Evolutionary conservation across 2,888 invertebrate genomes (phyloP).

Genomic region (Calameuta idolon): DNA sequence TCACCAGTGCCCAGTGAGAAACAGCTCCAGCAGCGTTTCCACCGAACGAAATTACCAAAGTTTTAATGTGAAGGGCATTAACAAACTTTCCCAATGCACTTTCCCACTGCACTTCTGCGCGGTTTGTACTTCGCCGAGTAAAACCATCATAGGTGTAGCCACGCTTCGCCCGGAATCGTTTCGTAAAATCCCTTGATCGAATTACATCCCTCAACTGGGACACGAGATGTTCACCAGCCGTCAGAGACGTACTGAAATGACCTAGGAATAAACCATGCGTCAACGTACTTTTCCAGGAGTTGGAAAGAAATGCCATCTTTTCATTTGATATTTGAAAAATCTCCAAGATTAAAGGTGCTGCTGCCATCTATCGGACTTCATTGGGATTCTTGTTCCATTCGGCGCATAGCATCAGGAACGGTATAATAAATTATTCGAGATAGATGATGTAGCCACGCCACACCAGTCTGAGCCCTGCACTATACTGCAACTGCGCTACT

Average conservation of each 20-base stretch:
- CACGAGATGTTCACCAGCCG: background rate
- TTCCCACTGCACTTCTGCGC: conserved; percentile 33
- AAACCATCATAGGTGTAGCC: background rate
- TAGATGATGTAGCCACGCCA: conserved; percentile 67
- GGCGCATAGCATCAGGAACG: conserved; percentile 40
- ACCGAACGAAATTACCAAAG: conserved; percentile 51
- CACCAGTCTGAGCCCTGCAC: conserved; percentile 59
- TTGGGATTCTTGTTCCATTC: conserved; percentile 4
- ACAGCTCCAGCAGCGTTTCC: conserved; percentile 1
- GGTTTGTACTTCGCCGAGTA: conserved; percentile 4
- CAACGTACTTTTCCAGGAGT: background rate
- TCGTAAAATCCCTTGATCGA: background rate
- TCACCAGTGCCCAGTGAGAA: background rate
- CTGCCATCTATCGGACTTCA: background rate
- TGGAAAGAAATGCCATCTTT: background rate
- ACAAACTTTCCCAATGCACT: conserved; percentile 49
- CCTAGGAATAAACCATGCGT: background rate
- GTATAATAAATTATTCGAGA: conserved; percentile 66
- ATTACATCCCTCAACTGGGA: background rate
- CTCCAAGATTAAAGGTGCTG: conserved; percentile 44
- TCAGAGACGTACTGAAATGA: background rate
- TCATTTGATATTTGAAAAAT: background rate
- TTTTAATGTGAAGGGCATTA: conserved; percentile 57
- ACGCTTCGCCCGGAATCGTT: background rate
- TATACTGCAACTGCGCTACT: conserved; percentile 14